Evolutionary conservation across 2,113 vertebrate species (phyloP), one percentile per base, ranked within the genome.

Genomic region (Ursus arctos): DNA sequence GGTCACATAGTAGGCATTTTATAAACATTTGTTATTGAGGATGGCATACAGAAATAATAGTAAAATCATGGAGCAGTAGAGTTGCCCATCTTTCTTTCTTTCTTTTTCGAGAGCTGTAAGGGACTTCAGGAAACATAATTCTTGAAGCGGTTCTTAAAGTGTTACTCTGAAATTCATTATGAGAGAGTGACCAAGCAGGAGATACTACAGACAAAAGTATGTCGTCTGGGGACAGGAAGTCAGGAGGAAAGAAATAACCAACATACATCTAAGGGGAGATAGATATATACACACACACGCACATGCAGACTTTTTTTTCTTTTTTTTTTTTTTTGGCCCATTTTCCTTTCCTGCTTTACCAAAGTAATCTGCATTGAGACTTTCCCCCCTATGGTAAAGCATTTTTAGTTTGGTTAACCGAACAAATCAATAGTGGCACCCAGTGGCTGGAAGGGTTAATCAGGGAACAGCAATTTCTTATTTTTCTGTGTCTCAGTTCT

Each of bases 361-460:
- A 59, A 96, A 94, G 84, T 81, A n/a, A 79, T 91, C 61, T 57
- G 61, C 24, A 21, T 40, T 47, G 61, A 96, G 59, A 71, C 55
- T 69, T 9, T 21, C 26, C 15, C 18, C 12, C 1, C 8, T 1
- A 2, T 65, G 95, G 69, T 83, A 84, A 91, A 88, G 67, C 85
- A 31, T 53, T 65, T 94, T 88, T 96, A 92, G 1, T 96, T 97
- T 72, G 63, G 24, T 97, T 98, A 96, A 93, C 83, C 12, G 8
- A 96, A 90, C 94, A 98, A 97, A 97, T 98, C 95, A 97, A 94
- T 93, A 98, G 98, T 98, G 97, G 98, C 98, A 98, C 97, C 98
- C 98, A 97, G 98, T 91, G 98, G 97, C 95, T 98, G 51, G 88
- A 98, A 98, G 96, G 97, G 98, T 98, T 98, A 97, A 98, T 97